These are phyloP conservation scores for Chrysomela aeneicollis DNA, from an alignment of 2,888 invertebrate species.

Conservation along the genomic window DNA sequence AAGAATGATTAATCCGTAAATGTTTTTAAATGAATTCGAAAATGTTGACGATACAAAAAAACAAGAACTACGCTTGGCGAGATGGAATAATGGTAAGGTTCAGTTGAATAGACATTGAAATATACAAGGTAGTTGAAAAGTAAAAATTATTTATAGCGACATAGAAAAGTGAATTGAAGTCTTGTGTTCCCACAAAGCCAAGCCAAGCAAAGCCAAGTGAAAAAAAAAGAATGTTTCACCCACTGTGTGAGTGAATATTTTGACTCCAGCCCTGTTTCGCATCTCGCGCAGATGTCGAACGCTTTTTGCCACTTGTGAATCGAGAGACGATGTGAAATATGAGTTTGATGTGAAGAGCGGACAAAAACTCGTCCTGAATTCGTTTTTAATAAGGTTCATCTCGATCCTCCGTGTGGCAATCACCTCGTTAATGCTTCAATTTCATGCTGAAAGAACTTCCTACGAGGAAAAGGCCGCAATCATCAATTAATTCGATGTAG, in stretches of 20 bases:
- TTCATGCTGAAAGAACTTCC: background rate
- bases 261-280: conserved; percentile 11
- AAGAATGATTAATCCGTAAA: too few relatives aligned
- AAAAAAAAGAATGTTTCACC: too few relatives aligned
- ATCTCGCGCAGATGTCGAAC: background rate
- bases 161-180: too few relatives aligned
- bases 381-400: conserved; percentile 24
- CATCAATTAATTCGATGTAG: background rate
- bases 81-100: too few relatives aligned
- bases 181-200: too few relatives aligned
- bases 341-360: conserved; percentile 17
- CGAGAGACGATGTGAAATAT: conserved; percentile 29
- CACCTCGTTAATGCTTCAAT: conserved; percentile 1
- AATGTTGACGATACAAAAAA: too few relatives aligned
- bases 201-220: too few relatives aligned
- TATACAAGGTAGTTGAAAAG: too few relatives aligned
- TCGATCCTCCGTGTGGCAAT: background rate
- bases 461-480: background rate
- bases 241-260: background rate
- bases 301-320: conserved; percentile 8
- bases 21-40: too few relatives aligned
- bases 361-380: conserved; percentile 29
- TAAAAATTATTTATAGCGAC: too few relatives aligned
- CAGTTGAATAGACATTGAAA: too few relatives aligned
- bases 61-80: too few relatives aligned